Evolutionary conservation across 2,888 invertebrate genomes (phyloP), one percentile per base, ranked within the genome.

Genomic region (Catocala fraxini): DNA sequence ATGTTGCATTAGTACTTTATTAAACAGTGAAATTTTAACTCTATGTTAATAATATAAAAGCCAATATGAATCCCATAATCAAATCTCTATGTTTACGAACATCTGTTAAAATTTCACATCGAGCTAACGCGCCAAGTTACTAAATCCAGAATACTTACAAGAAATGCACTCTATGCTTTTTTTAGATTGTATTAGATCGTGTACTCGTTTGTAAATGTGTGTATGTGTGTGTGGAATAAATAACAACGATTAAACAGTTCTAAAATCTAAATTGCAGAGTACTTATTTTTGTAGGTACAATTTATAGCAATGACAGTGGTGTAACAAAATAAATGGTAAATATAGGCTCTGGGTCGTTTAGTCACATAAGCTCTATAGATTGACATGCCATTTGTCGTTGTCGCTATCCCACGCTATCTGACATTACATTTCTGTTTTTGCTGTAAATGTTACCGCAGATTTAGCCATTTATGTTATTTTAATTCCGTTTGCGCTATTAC

Each of bases 381-480:
- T 73, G 73, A 70, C 74, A 68, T 58, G 25, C 58, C 58, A 70
- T 73, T 72, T 68, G 68, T 73, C 70, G 70, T 39, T 62, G 67
- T 70, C 70, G 39, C 59, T 48, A 56, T 51, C 56, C 53, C 39
- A 55, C 54, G 54, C 51, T 39, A 55, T 33, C 51, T 63, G 56
- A 56, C 58, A 51, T 54, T 51, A 56, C 59, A 56, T 66, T 72
- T 59, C 65, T 59, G 65, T 75, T 75, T 58, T 60, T 56, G 53
- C 39, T 41, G n/a, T 35, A 5, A 64, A 51, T 63, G 56, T 58
- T 58, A 46, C 57, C 61, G 43, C 62, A 53, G 46, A 62, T 67
- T 67, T 56, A 34, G 48, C 59, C 54, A 66, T 73, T 70, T 58
- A 42, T 70, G 59, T 63, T 63, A 66, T 66, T 67, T 64, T 64